These are phyloP conservation scores for Rhagonycha lutea DNA, from an alignment of 2,888 invertebrate genomes.

Conservation along the genomic window DNA sequence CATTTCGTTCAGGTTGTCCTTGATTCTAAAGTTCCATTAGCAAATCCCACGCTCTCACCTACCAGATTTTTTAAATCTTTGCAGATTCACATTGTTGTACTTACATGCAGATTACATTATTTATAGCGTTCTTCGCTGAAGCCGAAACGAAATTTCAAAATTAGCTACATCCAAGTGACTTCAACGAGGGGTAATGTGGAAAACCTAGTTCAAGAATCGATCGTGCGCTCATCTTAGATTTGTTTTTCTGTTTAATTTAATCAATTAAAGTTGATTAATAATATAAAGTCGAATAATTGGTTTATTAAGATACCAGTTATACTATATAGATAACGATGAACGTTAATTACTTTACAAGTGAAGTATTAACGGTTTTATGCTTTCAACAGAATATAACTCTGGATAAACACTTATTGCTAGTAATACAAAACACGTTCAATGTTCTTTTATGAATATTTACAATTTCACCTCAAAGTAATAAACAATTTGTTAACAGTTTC, in stretches of 20 bases:
- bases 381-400: background rate
- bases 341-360: background rate
- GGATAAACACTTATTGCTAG: too few relatives aligned
- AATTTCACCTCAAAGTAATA: background rate
- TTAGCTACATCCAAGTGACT: background rate
- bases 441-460: background rate
- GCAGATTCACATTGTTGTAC: background rate
- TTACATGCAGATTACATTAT: background rate
- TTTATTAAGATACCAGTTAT: background rate
- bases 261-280: background rate
- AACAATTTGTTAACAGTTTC: background rate
- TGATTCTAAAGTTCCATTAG: conserved; percentile 17
- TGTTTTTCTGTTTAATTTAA: background rate
- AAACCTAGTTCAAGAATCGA: background rate
- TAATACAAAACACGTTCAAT: background rate
- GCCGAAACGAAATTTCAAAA: background rate
- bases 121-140: background rate
- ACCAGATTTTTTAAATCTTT: background rate
- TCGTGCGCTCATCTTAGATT: background rate
- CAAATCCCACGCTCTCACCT: conserved; percentile 16
- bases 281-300: background rate
- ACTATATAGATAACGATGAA: background rate
- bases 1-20: conserved; percentile 13
- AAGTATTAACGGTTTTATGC: background rate
- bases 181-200: background rate